Percentiles rank a stretch among this genome's conserved stretches.
Evolutionary conservation across 1,140 invertebrate genomes (phyloP).

Genomic region (Bradynema listronoti): DNA sequence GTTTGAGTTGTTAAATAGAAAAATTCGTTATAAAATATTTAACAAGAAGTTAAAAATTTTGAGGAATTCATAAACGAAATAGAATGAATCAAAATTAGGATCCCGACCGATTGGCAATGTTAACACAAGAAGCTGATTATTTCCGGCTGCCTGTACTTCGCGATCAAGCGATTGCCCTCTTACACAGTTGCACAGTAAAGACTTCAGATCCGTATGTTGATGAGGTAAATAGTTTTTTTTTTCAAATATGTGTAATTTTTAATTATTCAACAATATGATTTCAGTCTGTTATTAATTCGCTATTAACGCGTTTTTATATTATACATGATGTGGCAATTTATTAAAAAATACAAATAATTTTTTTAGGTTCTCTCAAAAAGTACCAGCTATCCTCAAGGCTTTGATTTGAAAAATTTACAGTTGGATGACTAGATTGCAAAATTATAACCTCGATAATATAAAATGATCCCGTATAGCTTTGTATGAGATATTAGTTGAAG

Average conservation of each 20-base stretch:
- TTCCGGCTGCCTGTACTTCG: conserved; percentile 34
- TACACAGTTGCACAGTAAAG: conserved; percentile 39
- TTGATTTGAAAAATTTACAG: conserved; percentile 5
- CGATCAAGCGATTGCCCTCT: conserved; percentile 46
- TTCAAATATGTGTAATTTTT: not conserved
- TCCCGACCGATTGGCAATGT: conserved; percentile 35
- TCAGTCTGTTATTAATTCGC: not conserved
- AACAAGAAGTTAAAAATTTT: too few relatives aligned
- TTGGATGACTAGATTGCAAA: conserved; percentile 7
- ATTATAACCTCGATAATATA: too few relatives aligned
- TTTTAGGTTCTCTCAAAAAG: conserved; percentile 11
- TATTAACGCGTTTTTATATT: not conserved
- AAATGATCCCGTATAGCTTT: too few relatives aligned
- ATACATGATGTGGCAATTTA: not conserved
- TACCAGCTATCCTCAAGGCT: conserved; percentile 11
- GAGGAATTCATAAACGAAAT: too few relatives aligned
- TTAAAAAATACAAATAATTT: not conserved
- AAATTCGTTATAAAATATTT: too few relatives aligned
- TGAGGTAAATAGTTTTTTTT: conserved; percentile 23
- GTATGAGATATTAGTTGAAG: too few relatives aligned
- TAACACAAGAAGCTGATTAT: conserved; percentile 42
- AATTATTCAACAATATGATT: not conserved
- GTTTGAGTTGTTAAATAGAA: too few relatives aligned
- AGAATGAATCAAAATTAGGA: too few relatives aligned
- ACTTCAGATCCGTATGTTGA: conserved; percentile 34